phyloP scores from a whole-genome alignment of 1,140 invertebrate genomes.

The Steinernema khuongi region DNA sequence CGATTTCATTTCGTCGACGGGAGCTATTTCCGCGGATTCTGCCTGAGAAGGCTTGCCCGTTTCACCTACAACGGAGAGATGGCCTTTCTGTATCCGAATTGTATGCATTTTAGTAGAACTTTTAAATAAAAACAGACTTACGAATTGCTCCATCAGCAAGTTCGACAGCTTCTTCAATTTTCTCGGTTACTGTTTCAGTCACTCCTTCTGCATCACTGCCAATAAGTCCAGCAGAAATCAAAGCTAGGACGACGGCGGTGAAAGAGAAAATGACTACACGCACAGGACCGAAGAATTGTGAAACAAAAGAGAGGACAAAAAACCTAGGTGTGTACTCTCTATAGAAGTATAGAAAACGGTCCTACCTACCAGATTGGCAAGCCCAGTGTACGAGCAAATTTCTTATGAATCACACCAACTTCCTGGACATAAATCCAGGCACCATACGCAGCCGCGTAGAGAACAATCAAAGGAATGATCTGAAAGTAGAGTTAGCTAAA shows the following conservation, averaged over 20 bases:
- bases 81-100: too few species aligned
- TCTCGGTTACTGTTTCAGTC: constrained; percentile 22
- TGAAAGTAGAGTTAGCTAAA: constrained; percentile 32
- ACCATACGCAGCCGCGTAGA: constrained; percentile 47
- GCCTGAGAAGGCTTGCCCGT: neutral
- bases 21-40: neutral
- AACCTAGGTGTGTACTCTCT: constrained; percentile 36
- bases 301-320: constrained; percentile 58
- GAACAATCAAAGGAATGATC: constrained; percentile 45
- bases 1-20: constrained; percentile 19
- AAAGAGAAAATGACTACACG: constrained; percentile 61
- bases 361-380: constrained; percentile 44
- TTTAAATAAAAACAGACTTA: neutral
- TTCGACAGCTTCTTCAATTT: constrained; percentile 21
- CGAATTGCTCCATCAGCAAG: constrained; percentile 19
- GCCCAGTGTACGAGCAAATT: constrained; percentile 51
- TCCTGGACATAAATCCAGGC: constrained; percentile 56
- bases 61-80: constrained; percentile 9
- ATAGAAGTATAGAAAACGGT: constrained; percentile 5
- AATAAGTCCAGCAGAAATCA: constrained; percentile 61
- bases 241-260: constrained; percentile 56
- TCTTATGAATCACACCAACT: constrained; percentile 45
- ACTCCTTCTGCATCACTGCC: constrained; percentile 24
- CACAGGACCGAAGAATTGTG: constrained; percentile 61
- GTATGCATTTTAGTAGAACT: too few species aligned